Conservation (phyloP, 64 coral and sea anemone species). For the Montipora efflorescens region DNA sequence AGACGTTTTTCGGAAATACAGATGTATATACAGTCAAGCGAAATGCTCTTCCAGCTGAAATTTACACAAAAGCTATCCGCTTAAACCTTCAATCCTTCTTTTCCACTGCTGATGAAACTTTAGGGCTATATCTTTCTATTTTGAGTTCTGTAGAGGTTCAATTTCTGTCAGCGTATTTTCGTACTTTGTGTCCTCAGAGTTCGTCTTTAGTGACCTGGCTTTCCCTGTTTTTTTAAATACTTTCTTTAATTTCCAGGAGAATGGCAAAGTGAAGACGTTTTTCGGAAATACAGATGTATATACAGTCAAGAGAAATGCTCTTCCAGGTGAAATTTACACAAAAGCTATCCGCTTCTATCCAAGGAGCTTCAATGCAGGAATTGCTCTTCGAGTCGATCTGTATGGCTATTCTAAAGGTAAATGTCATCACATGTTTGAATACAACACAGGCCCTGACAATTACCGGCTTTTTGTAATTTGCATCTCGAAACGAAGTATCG, state of each 20-base stretch:
- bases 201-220: background rate
- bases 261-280: slow-evolving; percentile 55
- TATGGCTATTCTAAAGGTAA: slow-evolving; percentile 54
- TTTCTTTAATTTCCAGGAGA: slow-evolving; percentile 41
- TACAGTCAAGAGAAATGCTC: slow-evolving; percentile 41
- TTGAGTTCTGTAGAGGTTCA: too few relatives aligned
- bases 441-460: too few relatives aligned
- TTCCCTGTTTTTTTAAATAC: background rate
- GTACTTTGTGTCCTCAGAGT: background rate
- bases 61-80: slow-evolving; percentile 54
- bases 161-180: background rate
- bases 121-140: too few relatives aligned
- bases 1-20: slow-evolving; percentile 49
- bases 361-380: slow-evolving; percentile 16
- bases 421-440: background rate
- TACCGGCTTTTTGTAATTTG: too few relatives aligned
- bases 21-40: slow-evolving; percentile 48
- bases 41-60: slow-evolving; percentile 24
- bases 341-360: slow-evolving; percentile 52
- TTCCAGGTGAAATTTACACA: slow-evolving; percentile 30
- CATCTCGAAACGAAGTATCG: too few relatives aligned
- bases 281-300: slow-evolving; percentile 48
- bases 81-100: background rate
- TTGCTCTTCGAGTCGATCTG: slow-evolving; percentile 51
- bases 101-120: too few relatives aligned